Base-by-base conservation (phyloP, 2,113 vertebrate genomes). In the Egretta garzetta region DNA sequence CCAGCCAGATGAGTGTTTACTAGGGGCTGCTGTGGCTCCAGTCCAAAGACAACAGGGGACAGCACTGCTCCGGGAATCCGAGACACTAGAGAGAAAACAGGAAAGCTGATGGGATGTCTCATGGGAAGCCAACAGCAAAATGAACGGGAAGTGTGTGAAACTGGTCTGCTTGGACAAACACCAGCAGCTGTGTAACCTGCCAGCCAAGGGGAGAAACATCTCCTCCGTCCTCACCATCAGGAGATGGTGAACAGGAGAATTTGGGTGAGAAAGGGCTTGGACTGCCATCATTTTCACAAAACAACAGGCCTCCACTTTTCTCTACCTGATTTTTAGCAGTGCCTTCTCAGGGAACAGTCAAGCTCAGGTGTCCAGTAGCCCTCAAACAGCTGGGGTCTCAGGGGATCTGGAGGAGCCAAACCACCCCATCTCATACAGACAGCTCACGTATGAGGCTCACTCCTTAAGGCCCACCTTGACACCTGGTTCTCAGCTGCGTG, bases 11-110 rank as follows among this genome's bases (percentile, higher is more conserved):
- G 10, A 82, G 16, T 52, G 12, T 45, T 66, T 85, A 77, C 35
- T 55, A 60, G 63, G 43, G 24, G 17, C 39, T 86, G 33, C 35
- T 82, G 59, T 16, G 19, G 28, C 53, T 81, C 24, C 47, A 85
- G 32, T 39, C 80, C 41, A 56, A 88, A 84, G 17, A 67, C 45
- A 73, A 72, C 2, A 27, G 30, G 50, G 56, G 52, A 76, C 27
- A n/a, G 27, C 23, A 49, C 13, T 64, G 18, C 45, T 85, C 39
- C 3, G 0, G 60, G n/a, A 88, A 64, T 75, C 28, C 0, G 0
- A 89, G 37, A 41, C 1, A 1, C 60, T n/a, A 37, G 20, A 59
- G 45, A 59, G 20, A 59, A 20, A 84, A 64, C 7, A 37, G n/a
- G n/a, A 80, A 60, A 88, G 58, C 20, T 71, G 39, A 75, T 50